Evolutionary conservation across 2,113 vertebrate species (phyloP).

Genomic region (Brachyhypopomus occidentalis): DNA sequence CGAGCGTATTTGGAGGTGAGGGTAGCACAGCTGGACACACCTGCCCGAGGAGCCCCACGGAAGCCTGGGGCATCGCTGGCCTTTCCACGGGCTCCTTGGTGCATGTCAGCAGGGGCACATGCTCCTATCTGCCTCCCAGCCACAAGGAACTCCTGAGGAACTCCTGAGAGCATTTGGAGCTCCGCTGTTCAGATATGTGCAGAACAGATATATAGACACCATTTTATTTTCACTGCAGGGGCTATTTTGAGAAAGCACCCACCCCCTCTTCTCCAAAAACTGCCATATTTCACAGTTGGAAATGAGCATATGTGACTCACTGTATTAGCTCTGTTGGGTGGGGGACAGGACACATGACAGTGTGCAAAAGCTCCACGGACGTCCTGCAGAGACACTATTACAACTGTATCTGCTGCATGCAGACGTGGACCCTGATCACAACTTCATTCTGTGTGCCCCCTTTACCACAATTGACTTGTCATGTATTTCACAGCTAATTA

Average conservation of each 20-base stretch:
- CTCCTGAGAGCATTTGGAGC: slow-evolving; percentile 69
- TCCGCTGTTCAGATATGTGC: slow-evolving; percentile 66
- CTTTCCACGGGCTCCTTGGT: slow-evolving; percentile 68
- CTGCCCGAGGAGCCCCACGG: slow-evolving; percentile 79
- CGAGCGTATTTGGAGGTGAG: slow-evolving; percentile 73
- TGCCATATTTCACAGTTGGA: neutral
- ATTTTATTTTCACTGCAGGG: slow-evolving; percentile 29
- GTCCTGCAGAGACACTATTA: slow-evolving; percentile 48
- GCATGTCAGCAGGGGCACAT: slow-evolving; percentile 66
- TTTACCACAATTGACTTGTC: slow-evolving; percentile 76
- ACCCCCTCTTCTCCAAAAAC: neutral
- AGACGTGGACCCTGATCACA: slow-evolving; percentile 61
- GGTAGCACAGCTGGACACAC: slow-evolving; percentile 59
- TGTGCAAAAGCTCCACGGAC: neutral
- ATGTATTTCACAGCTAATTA: slow-evolving; percentile 82
- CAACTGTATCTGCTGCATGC: slow-evolving; percentile 70
- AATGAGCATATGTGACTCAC: neutral
- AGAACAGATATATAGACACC: slow-evolving; percentile 4
- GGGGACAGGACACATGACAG: neutral
- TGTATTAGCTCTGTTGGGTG: neutral
- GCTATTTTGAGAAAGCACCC: neutral
- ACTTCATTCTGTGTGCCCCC: slow-evolving; percentile 60
- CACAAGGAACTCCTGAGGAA: slow-evolving; percentile 76
- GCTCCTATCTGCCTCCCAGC: slow-evolving; percentile 65
- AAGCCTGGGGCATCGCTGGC: slow-evolving; percentile 52